Evolutionary conservation across 1,140 invertebrate species (phyloP).

Genomic region (Vollenhovia emeryi): DNA sequence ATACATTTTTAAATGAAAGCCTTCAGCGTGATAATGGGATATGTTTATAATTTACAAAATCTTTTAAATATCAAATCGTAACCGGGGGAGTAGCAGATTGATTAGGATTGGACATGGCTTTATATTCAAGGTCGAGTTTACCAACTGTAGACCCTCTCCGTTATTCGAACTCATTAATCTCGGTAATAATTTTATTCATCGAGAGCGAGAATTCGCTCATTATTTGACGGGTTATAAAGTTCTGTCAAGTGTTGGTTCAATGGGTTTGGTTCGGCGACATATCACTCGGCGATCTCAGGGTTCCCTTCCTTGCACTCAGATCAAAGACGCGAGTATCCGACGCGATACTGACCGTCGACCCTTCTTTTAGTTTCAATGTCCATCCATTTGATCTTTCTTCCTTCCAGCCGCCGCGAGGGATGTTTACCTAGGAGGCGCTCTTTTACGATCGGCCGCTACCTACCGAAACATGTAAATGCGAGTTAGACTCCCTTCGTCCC

Average conservation of each 20-base stretch:
- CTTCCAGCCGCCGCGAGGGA: conserved; percentile 15
- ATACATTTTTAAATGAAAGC: conserved; percentile 14
- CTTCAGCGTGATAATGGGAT: neutral
- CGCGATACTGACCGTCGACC: conserved; percentile 27
- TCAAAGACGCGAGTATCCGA: conserved; percentile 60
- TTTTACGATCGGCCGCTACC: conserved; percentile 74
- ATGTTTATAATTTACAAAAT: neutral
- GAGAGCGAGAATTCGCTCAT: neutral
- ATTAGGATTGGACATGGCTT: neutral
- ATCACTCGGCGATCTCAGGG: conserved; percentile 1
- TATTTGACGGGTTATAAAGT: neutral
- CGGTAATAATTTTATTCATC: neutral
- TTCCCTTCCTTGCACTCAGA: conserved; percentile 27
- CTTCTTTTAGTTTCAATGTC: conserved; percentile 55
- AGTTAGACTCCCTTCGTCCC: conserved; percentile 66
- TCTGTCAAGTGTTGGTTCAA: conserved; percentile 23
- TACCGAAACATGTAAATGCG: conserved; percentile 80
- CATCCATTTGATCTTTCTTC: conserved; percentile 74
- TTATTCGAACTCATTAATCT: neutral
- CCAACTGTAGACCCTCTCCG: neutral
- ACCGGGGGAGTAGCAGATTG: neutral
- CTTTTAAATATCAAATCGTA: neutral
- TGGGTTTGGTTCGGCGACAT: conserved; percentile 1
- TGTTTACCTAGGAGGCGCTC: conserved; percentile 22
- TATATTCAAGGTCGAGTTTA: neutral